phyloP scores from a whole-genome alignment of 2,113 vertebrate genomes.

The Heterocephalus glaber region DNA sequence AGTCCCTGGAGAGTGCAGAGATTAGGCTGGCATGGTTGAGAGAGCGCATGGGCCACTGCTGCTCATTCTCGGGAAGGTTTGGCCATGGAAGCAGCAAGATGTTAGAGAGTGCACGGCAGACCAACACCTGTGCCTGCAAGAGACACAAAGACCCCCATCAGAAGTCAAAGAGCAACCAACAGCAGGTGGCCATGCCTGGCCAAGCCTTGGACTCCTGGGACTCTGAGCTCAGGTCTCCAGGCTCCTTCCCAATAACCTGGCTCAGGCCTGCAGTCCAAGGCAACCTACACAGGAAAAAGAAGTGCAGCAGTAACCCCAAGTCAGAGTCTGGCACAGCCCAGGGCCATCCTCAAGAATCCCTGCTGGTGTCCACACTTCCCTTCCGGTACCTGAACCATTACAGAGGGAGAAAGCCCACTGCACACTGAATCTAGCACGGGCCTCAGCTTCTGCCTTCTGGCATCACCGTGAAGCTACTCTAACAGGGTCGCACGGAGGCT shows the following conservation, averaged over 20 bases:
- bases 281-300: background rate
- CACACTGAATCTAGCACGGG: background rate
- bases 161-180: background rate
- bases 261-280: background rate
- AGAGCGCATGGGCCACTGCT: conserved; percentile 96
- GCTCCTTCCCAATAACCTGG: background rate
- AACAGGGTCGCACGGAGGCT: background rate
- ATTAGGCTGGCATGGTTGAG: conserved; percentile 93
- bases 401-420: background rate
- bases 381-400: background rate
- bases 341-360: background rate
- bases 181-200: accelerated
- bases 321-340: background rate
- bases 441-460: background rate
- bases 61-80: conserved; percentile 93
- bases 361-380: background rate
- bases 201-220: background rate
- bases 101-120: conserved; percentile 95
- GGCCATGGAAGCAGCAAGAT: conserved; percentile 96
- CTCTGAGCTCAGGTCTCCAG: background rate
- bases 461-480: background rate
- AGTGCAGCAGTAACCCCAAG: background rate
- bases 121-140: conserved; percentile 93
- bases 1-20: conserved; percentile 93
- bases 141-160: background rate